Percentiles rank a stretch among this genome's conserved stretches.
Conservation (phyloP, 1,140 invertebrate species). For the Drosophila nebulosa region DNA sequence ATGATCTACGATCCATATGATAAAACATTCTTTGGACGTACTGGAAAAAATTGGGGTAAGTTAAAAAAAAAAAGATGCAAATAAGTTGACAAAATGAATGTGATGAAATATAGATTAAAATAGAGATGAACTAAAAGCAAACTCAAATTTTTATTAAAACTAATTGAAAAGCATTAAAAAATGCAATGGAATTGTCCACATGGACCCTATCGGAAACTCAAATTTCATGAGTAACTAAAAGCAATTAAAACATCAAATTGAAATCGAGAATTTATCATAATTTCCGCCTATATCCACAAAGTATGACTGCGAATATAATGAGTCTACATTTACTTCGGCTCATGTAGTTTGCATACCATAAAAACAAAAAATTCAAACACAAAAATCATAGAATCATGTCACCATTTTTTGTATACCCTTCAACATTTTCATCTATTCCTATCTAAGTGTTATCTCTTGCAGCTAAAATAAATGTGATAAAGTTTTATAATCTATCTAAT, state of each 20-base stretch:
- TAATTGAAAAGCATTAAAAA: not conserved
- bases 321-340: not conserved
- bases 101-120: not conserved
- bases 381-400: not conserved
- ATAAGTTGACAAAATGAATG: not conserved
- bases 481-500: no score
- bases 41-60: conserved; percentile 89
- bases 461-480: no score
- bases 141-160: not conserved
- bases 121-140: not conserved
- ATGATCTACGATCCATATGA: conserved; percentile 86
- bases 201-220: not conserved
- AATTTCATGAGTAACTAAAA: not conserved
- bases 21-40: conserved; percentile 86
- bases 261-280: not conserved
- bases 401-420: not conserved
- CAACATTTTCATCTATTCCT: not conserved
- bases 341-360: not conserved
- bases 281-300: not conserved
- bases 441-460: no score
- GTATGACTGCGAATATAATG: not conserved
- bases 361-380: not conserved
- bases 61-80: conserved; percentile 28
- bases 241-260: not conserved
- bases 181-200: not conserved